These are phyloP conservation scores for Cichlasoma orientale DNA, from an alignment of 2,797 vertebrate species.

Conservation along the genomic window DNA sequence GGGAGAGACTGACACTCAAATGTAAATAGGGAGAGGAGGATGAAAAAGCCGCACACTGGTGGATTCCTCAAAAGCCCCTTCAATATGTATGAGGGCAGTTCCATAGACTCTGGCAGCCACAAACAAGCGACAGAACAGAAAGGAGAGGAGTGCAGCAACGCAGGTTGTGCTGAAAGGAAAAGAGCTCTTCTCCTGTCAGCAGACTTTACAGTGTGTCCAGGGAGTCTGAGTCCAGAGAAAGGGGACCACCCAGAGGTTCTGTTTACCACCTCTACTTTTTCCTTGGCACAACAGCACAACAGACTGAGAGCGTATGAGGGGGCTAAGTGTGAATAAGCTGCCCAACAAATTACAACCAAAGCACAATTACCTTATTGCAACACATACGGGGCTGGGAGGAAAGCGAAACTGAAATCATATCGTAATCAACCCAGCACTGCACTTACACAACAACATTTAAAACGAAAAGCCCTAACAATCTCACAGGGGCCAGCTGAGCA, in stretches of 20 bases:
- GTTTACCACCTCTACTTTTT: slow-evolving; percentile 63
- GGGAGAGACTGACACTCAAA: slow-evolving; percentile 68
- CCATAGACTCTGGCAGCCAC: slow-evolving; percentile 59
- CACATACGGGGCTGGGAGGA: background rate
- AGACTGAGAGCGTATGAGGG: slow-evolving; percentile 20
- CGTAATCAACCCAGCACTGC: slow-evolving; percentile 31
- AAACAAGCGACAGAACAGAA: slow-evolving; percentile 61
- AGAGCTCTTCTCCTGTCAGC: slow-evolving; percentile 66
- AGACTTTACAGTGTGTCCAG: slow-evolving; percentile 64
- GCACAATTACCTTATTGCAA: slow-evolving; percentile 48
- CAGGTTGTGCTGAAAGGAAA: slow-evolving; percentile 64
- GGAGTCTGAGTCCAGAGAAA: slow-evolving; percentile 42
- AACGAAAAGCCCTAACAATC: slow-evolving; percentile 19
- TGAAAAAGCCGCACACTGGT: slow-evolving; percentile 63
- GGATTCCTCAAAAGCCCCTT: slow-evolving; percentile 77
- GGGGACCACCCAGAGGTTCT: slow-evolving; percentile 74
- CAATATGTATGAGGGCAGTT: slow-evolving; percentile 78
- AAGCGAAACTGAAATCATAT: slow-evolving; percentile 27
- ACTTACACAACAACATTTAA: slow-evolving; percentile 8
- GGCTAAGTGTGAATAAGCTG: slow-evolving; percentile 38
- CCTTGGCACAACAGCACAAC: slow-evolving; percentile 64
- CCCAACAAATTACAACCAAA: slow-evolving; percentile 34
- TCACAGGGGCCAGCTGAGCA: slow-evolving; percentile 47
- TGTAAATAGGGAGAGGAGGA: slow-evolving; percentile 72
- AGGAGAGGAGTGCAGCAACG: slow-evolving; percentile 46